Base-by-base conservation (phyloP, 2,797 vertebrate genomes). In the Cyclopterus lumpus region DNA sequence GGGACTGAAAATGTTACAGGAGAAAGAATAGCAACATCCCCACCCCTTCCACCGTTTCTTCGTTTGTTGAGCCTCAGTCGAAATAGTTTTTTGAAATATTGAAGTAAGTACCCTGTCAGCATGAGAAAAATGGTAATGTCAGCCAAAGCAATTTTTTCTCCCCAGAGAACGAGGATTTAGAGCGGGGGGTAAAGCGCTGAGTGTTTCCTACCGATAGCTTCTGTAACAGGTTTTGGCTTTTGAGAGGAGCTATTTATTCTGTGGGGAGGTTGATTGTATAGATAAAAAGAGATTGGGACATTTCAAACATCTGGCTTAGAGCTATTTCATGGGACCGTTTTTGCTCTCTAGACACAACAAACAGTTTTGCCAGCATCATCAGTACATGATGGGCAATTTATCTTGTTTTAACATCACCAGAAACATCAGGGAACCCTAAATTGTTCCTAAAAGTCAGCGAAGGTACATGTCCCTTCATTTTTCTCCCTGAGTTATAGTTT, bases 31-130 rank as follows among this genome's bases (percentile, higher is more conserved):
- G 84, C 40, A 24, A 1, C 30, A 66, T 75, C 83, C 72, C 42
- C 88, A 83, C 87, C 89, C 88, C 81, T 93, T 93, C 90, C 91
- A 90, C 90, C 90, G 79, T 93, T 92, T 91, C 89, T 91, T 83
- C 73, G 80, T 87, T 90, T 89, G 73, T 80, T 60, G 49, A 42
- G 60, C 26, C 67, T 54, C 26, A n/a, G 79, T 46, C 6, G 8
- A 83, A 83, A 82, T 76, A 60, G 67, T 79, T 85, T 79, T 77
- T 77, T 71, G 22, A 85, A 77, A 76, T 89, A 84, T 73, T 83
- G 72, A 28, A 4, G 26, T 28, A 78, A 73, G 57, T 68, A 38
- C 51, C 40, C 72, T 71, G 77, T 81, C 84, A 66, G 73, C 77
- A 36, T 70, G 48, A 84, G 73, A 85, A 75, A 79, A 79, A 87